Conservation (phyloP, 1,140 invertebrate genomes). For the Sipha flava region DNA sequence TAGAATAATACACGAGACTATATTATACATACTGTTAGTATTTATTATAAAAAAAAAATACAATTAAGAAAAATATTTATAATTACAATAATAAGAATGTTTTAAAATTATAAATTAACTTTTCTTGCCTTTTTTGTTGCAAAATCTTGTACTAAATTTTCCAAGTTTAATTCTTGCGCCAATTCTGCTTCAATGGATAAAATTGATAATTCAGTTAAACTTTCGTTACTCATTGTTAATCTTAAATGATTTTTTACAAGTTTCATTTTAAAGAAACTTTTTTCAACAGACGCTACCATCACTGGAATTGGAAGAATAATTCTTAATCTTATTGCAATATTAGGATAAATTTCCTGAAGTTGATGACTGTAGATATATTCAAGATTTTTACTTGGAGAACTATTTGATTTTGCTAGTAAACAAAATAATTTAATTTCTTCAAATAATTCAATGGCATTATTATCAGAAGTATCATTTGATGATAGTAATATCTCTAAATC, state of each 20-base stretch:
- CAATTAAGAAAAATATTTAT: too few species aligned
- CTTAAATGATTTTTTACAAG: too few species aligned
- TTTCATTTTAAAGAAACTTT: too few species aligned
- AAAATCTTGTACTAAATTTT: neutral
- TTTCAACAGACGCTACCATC: too few species aligned
- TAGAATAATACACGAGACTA: too few species aligned
- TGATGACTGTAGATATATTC: neutral
- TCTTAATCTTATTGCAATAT: neutral
- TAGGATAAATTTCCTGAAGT: too few species aligned
- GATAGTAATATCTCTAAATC: neutral
- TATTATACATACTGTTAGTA: neutral
- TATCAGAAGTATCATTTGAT: neutral
- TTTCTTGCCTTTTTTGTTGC: neutral
- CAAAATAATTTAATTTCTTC: neutral
- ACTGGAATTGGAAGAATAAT: constrained; percentile 20
- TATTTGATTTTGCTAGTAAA: neutral
- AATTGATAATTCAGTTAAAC: constrained; percentile 37
- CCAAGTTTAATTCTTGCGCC: neutral
- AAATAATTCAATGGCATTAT: neutral
- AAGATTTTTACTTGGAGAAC: neutral
- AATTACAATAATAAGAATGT: neutral
- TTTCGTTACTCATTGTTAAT: constrained; percentile 38
- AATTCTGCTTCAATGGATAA: too few species aligned
- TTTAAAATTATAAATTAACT: neutral
- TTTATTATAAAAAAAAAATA: neutral